Base-by-base conservation (phyloP, 2,888 invertebrate species). In the Tetragnatha montana region DNA sequence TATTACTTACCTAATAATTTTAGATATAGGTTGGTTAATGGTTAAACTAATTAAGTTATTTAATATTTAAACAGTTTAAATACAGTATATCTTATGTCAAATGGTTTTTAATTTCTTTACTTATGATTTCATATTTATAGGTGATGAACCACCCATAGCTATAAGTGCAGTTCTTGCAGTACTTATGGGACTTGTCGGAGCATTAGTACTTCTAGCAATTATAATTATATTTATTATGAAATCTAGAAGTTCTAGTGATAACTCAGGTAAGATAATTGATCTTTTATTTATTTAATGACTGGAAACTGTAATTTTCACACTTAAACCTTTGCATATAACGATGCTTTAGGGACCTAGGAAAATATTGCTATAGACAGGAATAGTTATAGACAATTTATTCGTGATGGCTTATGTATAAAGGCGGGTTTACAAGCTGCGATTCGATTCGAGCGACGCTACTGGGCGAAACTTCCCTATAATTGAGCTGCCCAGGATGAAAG, bases 131-230 rank as follows among this genome's bases (percentile, higher is more conserved):
- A 1, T 81, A 35, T 70, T 70, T 70, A 17, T 35, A 91, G 91
- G 89, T 10, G 91, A 89, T 14, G 87, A 89, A 19, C 91, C 86
- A 50, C 81, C 91, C 14, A 70, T 91, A 70, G 76, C 89, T 22
- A 91, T 92, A 47, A 92, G 91, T 70, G 91, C 91, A 19, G 91
- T 92, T 79, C 90, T 92, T 17, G 91, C 91, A 21, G 88, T 91
- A 10, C 83, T 92, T 21, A 87, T 92, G 70, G 91, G 91, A 17
- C 74, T 92, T 35, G 91, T 92, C 21, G 90, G 85, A 19, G 88
- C 89, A 21, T 75, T 92, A 12, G 91, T 92, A 14, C 73, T 91
- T 60, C 80, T 91, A 69, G 92, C 92, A 6, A 90, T 91, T 47
- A 87, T 91, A 49, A 92, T 92, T 7, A 91, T 92, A 60, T 91